These are phyloP conservation scores for Myzus persicae DNA, from an alignment of 1,140 invertebrate genomes.

Conservation along the genomic window DNA sequence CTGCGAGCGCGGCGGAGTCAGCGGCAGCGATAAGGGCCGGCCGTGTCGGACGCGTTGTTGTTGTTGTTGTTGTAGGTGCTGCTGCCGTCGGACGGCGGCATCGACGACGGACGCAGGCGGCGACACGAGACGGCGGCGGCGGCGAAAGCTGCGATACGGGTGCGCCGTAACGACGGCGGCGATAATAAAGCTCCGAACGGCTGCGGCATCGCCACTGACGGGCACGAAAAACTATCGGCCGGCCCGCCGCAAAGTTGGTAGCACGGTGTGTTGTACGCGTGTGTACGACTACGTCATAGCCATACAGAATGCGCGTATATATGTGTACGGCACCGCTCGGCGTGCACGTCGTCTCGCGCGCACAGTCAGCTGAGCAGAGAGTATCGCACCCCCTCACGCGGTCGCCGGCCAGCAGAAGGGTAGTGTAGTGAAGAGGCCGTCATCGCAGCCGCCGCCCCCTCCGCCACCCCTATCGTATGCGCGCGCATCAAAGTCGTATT, in stretches of 20 bases:
- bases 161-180: conserved; percentile 43
- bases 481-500: neutral
- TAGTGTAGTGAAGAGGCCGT: neutral
- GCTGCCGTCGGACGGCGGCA: conserved; percentile 11
- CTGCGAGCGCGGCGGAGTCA: conserved; percentile 24
- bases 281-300: neutral
- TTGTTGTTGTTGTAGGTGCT: conserved; percentile 30
- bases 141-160: conserved; percentile 15
- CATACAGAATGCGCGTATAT: neutral
- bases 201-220: conserved; percentile 54
- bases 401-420: neutral
- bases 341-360: neutral
- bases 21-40: conserved; percentile 36
- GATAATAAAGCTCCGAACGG: conserved; percentile 51
- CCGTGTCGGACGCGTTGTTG: neutral
- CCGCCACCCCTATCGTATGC: neutral
- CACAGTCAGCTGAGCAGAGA: neutral
- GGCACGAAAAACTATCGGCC: conserved; percentile 37
- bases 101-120: neutral
- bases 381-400: neutral
- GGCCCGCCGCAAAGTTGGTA: conserved; percentile 45
- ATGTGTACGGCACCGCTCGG: neutral
- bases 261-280: conserved; percentile 18
- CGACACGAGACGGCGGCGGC: conserved; percentile 34
- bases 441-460: neutral